Base-by-base conservation (phyloP, 2,888 invertebrate genomes). In the Antheraea yamamai region DNA sequence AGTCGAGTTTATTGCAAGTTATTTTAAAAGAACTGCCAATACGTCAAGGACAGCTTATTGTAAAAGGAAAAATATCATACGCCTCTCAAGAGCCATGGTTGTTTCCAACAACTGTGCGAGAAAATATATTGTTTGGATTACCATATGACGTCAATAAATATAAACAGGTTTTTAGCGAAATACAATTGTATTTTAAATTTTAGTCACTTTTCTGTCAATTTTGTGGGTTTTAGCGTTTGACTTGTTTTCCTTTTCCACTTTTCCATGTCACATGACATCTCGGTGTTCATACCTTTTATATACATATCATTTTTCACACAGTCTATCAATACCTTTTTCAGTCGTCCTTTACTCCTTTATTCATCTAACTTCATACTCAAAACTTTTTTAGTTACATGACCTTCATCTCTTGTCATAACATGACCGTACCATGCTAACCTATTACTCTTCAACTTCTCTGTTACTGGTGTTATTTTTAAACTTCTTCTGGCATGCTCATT, bases 11-110 rank as follows among this genome's bases (percentile, higher is more conserved):
- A 12, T 89, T 97, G 10, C 96, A 97, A 87, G 94, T 96, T 6
- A 91, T 98, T 61, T 92, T 98, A 35, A 96, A 96, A 52, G 98
- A 98, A 87, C 89, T 98, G 26, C 95, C 96, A 0, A 81, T 96
- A 16, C 83, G 85, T 4, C 83, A 84, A 4, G 98, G 98, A 0
- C 91, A 87, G 6, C 84, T 97, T 2, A 92, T 92, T 51, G 89
- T 97, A 0, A 95, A 95, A 18, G 98, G 97, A 1, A 93, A 83
- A 1, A 14, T 97, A 7, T 96, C 97, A 0, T 98, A 98, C 85
- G 97, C 97, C 0, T 96, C 97, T 73, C 98, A 98, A 87, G 97
- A 98, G 83, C 96, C 98, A 0, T 98, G 98, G 98, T 95, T 97
- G 0, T 97, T 97, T 84, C 96, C 96, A 0, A 96, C 96, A 0